Evolutionary conservation across 1,140 invertebrate species (phyloP).

Genomic region (Leptopilina boulardi): DNA sequence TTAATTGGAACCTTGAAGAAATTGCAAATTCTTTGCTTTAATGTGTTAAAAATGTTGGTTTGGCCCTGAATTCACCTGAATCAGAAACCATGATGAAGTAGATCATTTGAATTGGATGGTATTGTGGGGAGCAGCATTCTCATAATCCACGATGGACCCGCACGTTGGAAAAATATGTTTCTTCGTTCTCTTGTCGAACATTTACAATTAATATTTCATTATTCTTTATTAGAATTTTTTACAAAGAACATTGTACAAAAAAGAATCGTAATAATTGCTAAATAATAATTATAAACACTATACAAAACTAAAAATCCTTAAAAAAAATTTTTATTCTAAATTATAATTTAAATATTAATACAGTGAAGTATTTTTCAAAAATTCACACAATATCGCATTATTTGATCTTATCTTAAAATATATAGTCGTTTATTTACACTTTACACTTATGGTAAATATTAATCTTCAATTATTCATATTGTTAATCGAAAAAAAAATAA

Average conservation of each 20-base stretch:
- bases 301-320: neutral
- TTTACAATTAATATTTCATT: slow-evolving; percentile 50
- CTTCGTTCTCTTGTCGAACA: slow-evolving; percentile 62
- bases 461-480: no score
- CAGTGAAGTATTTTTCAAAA: no score
- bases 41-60: slow-evolving; percentile 73
- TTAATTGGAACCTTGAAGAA: neutral
- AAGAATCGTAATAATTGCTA: neutral
- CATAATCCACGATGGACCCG: slow-evolving; percentile 56
- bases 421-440: no score
- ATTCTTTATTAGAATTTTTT: slow-evolving; percentile 56
- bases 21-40: neutral
- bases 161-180: slow-evolving; percentile 53
- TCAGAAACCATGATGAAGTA: slow-evolving; percentile 72
- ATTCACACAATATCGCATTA: no score
- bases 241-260: slow-evolving; percentile 49
- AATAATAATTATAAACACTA: neutral
- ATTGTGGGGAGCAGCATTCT: slow-evolving; percentile 54
- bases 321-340: neutral
- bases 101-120: slow-evolving; percentile 62
- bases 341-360: neutral
- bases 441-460: no score
- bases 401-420: no score
- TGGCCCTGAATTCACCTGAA: slow-evolving; percentile 75
- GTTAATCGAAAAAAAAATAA: no score